Evolutionary conservation across 2,113 vertebrate genomes (phyloP), one percentile per base, ranked within the genome.

Genomic region (Erinaceus europaeus): DNA sequence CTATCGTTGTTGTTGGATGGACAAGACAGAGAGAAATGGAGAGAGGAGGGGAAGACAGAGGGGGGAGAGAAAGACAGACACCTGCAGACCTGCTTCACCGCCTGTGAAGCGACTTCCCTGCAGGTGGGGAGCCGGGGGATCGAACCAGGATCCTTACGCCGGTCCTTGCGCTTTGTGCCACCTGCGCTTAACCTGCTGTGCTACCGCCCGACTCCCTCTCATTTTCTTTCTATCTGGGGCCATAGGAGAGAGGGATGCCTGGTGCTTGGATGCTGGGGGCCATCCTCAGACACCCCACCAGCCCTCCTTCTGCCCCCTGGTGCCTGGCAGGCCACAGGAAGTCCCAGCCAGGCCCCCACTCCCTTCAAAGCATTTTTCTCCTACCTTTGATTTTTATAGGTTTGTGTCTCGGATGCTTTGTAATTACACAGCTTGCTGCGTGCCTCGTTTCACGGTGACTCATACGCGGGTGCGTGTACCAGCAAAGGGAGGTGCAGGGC

Each of bases 341-440:
- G 95, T 95, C 91, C 93, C 87, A 86, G 91, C 94, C 90, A 89
- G 94, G 92, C 72, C 89, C 55, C 2, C 94, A 80, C 89, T 94
- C 96, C 94, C 96, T 96, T 97, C 96, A 97, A 97, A 98, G 96
- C 95, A 91, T 97, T 97, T 96, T 96, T 77, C 91, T 96, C 93
- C 91, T 79, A 86, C 92, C 96, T 97, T 97, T 97, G 96, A 97
- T 96, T 97, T 98, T 97, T 97, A 98, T 95, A 96, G 96, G 96
- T 96, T 96, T 96, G 95, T 92, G 95, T 92, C 94, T 90, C 78
- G 69, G n/a, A 90, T 82, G 95, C 93, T 97, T 96, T 96, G 87
- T 97, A 97, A 97, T 97, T 97, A 97, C 48, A 96, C 94, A 95
- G 96, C 96, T 97, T 95, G 95, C 96, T 95, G 95, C 96, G 74